Percentiles rank a stretch among this genome's conserved stretches.
Conservation (phyloP, 2,888 invertebrate species). For the Pyrgus malvae region DNA sequence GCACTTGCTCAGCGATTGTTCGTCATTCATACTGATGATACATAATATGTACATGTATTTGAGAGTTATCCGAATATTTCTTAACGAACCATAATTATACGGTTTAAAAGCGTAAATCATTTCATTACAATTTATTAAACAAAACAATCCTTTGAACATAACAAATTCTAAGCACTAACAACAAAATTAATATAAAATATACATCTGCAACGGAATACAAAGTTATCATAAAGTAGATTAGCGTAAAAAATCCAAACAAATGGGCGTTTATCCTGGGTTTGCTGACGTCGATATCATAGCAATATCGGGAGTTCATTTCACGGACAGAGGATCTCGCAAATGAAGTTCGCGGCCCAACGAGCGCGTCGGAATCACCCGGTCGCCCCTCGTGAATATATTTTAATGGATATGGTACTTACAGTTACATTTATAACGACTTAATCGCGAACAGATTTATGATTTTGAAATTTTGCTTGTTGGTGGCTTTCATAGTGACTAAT, state of each 20-base stretch:
- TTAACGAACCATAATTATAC: no score
- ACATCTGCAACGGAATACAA: neutral
- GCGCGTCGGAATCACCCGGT: conserved; percentile 34
- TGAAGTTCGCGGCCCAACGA: conserved; percentile 78
- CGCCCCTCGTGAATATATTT: conserved; percentile 20
- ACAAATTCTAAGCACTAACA: no score
- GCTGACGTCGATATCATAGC: conserved; percentile 53
- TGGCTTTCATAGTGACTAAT: no score
- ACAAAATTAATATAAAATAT: no score
- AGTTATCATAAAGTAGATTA: conserved; percentile 25
- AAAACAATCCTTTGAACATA: no score
- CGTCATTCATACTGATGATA: no score
- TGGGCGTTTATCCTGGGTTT: conserved; percentile 23
- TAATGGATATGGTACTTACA: conserved; percentile 8
- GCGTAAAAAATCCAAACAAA: conserved; percentile 23
- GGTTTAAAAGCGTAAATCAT: no score
- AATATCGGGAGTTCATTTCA: conserved; percentile 79
- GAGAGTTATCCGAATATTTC: no score
- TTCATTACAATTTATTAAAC: no score
- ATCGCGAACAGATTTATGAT: neutral
- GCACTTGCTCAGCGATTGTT: no score
- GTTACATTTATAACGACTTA: conserved; percentile 15
- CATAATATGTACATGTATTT: no score
- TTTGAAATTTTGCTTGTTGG: no score
- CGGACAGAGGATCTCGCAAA: conserved; percentile 78